Conservation (phyloP, 2,888 invertebrate species). For the Zygogramma bicolorata region DNA sequence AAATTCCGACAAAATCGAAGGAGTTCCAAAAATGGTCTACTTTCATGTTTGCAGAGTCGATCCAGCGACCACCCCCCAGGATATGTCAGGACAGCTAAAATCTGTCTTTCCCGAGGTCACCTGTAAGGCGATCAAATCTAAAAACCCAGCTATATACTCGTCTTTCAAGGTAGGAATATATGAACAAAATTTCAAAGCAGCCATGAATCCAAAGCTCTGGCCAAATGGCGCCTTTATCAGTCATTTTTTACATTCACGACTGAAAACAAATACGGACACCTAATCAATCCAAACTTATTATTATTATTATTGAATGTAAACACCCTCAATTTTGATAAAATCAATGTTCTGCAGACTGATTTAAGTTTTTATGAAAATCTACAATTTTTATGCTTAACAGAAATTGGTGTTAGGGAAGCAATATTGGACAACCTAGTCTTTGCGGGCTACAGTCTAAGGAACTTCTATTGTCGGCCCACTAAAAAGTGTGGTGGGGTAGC, state of each 20-base stretch:
- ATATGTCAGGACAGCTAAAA: background rate
- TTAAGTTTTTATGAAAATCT: background rate
- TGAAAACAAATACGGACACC: background rate
- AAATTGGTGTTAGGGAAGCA: constrained; percentile 1
- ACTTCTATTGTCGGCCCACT: background rate
- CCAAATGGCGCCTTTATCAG: background rate
- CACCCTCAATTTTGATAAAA: background rate
- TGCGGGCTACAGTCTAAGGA: background rate
- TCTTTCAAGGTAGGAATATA: background rate
- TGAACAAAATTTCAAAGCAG: constrained; percentile 27
- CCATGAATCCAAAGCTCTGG: constrained; percentile 2
- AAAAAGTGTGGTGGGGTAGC: background rate
- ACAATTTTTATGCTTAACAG: background rate
- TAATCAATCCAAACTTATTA: too few relatives aligned
- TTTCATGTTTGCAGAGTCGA: background rate
- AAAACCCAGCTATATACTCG: background rate
- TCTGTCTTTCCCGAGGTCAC: background rate
- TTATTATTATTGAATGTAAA: background rate
- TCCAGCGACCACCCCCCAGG: background rate
- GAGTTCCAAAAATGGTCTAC: background rate
- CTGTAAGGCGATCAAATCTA: background rate
- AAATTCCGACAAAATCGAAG: background rate
- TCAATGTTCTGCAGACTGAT: background rate
- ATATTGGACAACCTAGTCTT: background rate
- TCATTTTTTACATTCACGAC: background rate